Evolutionary conservation across 2,888 invertebrate species (phyloP).

Genomic region (Salticus scenicus): DNA sequence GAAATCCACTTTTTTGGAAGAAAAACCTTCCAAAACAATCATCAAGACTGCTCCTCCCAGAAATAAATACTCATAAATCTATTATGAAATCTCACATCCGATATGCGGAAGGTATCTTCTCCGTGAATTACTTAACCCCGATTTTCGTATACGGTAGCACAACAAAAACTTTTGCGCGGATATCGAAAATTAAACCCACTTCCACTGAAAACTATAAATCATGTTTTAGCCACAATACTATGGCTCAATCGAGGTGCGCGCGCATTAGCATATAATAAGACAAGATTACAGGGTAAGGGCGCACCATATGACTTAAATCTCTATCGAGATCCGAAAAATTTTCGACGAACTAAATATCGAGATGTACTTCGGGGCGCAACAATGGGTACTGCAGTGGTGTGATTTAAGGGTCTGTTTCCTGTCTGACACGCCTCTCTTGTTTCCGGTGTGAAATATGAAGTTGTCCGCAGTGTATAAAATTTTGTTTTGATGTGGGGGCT

Average conservation of each 20-base stretch:
- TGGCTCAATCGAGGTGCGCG: conserved; percentile 26
- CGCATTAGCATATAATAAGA: conserved; percentile 68
- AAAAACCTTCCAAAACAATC: conserved; percentile 9
- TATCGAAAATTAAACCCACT: conserved; percentile 66
- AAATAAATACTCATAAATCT: conserved; percentile 10
- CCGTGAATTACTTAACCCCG: conserved; percentile 27
- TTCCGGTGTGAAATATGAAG: conserved; percentile 68
- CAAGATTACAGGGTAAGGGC: conserved; percentile 57
- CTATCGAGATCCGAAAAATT: conserved; percentile 42
- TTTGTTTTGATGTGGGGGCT: neutral
- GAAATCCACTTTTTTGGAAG: conserved; percentile 41
- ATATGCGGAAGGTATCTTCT: neutral
- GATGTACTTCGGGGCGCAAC: conserved; percentile 16
- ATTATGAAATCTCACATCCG: conserved; percentile 1
- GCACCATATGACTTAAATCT: conserved; percentile 47
- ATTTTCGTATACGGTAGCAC: conserved; percentile 1
- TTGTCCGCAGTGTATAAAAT: conserved; percentile 5
- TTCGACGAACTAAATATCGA: conserved; percentile 46
- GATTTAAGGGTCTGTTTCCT: conserved; percentile 67
- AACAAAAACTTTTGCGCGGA: conserved; percentile 32
- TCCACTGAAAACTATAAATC: conserved; percentile 50
- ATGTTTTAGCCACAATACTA: conserved; percentile 25
- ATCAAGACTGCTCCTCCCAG: neutral
- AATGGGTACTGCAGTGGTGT: conserved; percentile 31
- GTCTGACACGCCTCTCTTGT: conserved; percentile 60